phyloP scores from a whole-genome alignment of 2,797 vertebrate genomes.

The Dryobates pubescens region DNA sequence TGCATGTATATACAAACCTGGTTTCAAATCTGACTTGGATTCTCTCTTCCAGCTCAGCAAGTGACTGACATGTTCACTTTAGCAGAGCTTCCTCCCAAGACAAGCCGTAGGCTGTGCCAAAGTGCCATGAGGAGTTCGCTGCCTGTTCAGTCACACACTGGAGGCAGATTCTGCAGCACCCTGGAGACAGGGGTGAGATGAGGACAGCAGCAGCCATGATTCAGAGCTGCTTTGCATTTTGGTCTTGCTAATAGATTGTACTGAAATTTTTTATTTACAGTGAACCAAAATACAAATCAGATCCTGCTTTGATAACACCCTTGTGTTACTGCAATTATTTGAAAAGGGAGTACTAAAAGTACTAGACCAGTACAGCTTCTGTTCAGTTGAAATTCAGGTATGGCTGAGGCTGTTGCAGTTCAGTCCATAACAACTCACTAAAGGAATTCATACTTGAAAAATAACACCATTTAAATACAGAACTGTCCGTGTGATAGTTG shows the following conservation, averaged over 20 bases:
- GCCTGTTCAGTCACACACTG: neutral
- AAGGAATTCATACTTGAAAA: neutral
- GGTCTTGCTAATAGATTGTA: neutral
- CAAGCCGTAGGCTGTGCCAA: neutral
- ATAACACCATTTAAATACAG: neutral
- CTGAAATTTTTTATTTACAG: neutral
- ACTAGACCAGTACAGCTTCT: neutral
- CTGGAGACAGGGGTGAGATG: slow-evolving; percentile 40
- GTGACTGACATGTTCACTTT: slow-evolving; percentile 51
- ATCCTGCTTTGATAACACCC: neutral
- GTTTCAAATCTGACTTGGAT: slow-evolving; percentile 27
- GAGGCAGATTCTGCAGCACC: slow-evolving; percentile 30
- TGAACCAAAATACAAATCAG: neutral
- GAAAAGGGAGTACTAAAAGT: neutral
- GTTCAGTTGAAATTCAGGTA: neutral
- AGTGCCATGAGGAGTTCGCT: neutral
- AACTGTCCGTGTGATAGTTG: neutral
- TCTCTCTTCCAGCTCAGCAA: slow-evolving; percentile 48
- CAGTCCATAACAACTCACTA: neutral
- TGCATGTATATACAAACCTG: slow-evolving; percentile 21
- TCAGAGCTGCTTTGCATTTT: slow-evolving; percentile 31
- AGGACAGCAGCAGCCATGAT: slow-evolving; percentile 25
- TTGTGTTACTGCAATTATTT: neutral
- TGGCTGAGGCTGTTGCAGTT: neutral
- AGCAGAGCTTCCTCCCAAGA: neutral